These are phyloP conservation scores for Cacoxenus indagator DNA, from an alignment of 2,888 invertebrate genomes.

Conservation along the genomic window DNA sequence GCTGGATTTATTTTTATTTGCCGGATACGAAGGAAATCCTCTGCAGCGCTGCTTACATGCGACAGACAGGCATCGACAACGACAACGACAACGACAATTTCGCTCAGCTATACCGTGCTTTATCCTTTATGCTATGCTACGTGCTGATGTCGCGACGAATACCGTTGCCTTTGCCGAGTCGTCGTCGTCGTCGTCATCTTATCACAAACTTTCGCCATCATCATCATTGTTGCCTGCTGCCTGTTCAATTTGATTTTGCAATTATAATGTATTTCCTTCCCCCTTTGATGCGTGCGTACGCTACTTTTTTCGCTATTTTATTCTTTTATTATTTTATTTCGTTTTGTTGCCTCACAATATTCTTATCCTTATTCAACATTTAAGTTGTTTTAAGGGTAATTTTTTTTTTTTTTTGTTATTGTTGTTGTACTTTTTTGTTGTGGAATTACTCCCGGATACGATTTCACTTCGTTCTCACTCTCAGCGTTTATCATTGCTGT, in stretches of 20 bases:
- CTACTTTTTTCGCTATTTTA: background rate
- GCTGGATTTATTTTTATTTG: slow-evolving; percentile 62
- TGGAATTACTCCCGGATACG: slow-evolving; percentile 5
- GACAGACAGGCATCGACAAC: background rate
- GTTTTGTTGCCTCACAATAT: background rate
- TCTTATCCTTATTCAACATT: slow-evolving; percentile 8
- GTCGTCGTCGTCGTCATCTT: background rate
- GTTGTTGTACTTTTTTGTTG: background rate
- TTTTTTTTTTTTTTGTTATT: background rate
- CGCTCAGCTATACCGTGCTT: background rate
- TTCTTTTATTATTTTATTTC: background rate
- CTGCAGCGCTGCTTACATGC: slow-evolving; percentile 25
- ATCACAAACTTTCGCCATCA: background rate
- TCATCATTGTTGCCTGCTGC: background rate
- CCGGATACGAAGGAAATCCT: slow-evolving; percentile 61
- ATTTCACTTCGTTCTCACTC: background rate
- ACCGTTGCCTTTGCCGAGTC: background rate
- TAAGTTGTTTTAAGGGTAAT: slow-evolving; percentile 17
- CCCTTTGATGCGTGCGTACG: slow-evolving; percentile 4
- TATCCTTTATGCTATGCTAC: slow-evolving; percentile 1
- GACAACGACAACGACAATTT: background rate
- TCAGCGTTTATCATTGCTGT: background rate
- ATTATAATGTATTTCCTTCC: slow-evolving; percentile 16
- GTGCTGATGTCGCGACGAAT: background rate
- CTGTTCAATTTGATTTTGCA: slow-evolving; percentile 21